These are phyloP conservation scores for Zhuqinia jingwanae DNA, from an alignment of 2,888 invertebrate species.

Conservation along the genomic window DNA sequence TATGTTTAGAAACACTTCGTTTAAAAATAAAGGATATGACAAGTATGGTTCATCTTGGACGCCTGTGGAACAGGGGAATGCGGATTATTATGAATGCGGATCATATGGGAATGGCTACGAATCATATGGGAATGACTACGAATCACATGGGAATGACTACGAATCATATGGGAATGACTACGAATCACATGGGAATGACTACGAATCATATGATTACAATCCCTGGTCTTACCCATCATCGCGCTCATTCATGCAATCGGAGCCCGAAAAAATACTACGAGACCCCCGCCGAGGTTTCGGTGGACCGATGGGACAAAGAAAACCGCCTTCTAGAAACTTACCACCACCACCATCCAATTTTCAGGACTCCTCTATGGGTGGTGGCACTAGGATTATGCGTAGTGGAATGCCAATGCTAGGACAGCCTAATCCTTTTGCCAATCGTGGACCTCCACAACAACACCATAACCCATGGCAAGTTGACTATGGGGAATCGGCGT, in stretches of 20 bases:
- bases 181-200: neutral
- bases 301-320: slow-evolving; percentile 21
- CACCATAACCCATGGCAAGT: neutral
- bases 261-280: slow-evolving; percentile 63
- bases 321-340: slow-evolving; percentile 1
- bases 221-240: neutral
- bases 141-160: neutral
- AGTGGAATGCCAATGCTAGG: slow-evolving; percentile 27
- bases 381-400: slow-evolving; percentile 49
- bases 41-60: slow-evolving; percentile 24
- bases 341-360: slow-evolving; percentile 2
- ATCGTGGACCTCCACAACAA: neutral
- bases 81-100: neutral
- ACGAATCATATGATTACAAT: neutral
- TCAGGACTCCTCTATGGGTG: slow-evolving; percentile 4
- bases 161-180: slow-evolving; percentile 4
- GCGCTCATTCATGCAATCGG: neutral
- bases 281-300: slow-evolving; percentile 52
- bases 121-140: neutral
- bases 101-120: neutral
- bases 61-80: neutral
- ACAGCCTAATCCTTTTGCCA: neutral
- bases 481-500: slow-evolving; percentile 34
- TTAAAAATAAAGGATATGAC: slow-evolving; percentile 10
- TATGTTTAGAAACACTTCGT: slow-evolving; percentile 6